A percentile compares a stretch with the other conserved stretches of the same genome.
These are phyloP conservation scores for Physocephala rufipes DNA, from an alignment of 2,888 invertebrate species.

Conservation along the genomic window DNA sequence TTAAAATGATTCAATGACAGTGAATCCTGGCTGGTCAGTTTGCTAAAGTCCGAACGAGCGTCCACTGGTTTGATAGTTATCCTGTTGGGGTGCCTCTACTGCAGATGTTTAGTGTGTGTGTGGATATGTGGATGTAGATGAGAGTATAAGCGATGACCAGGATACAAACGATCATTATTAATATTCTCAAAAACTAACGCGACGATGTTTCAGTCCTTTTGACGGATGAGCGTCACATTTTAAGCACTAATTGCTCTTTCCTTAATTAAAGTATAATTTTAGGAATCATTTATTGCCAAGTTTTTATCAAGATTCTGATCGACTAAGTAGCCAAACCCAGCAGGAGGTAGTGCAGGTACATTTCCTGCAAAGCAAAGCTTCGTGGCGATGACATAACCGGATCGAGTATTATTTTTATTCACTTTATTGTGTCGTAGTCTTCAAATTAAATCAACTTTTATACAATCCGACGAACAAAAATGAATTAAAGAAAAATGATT, in stretches of 20 bases:
- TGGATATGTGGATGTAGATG: too few relatives aligned
- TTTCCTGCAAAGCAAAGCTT: not conserved
- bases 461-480: not conserved
- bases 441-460: conserved; percentile 10
- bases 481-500: not conserved
- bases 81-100: too few relatives aligned
- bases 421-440: not conserved
- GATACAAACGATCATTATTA: too few relatives aligned
- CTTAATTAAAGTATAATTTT: conserved; percentile 64
- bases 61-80: too few relatives aligned
- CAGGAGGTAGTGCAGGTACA: conserved; percentile 14
- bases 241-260: conserved; percentile 58
- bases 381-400: not conserved
- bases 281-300: conserved; percentile 51
- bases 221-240: conserved; percentile 54
- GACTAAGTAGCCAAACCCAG: not conserved
- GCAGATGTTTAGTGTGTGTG: too few relatives aligned
- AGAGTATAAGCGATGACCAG: too few relatives aligned
- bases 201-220: conserved; percentile 49
- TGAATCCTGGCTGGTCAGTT: not conserved
- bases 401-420: not conserved
- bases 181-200: conserved; percentile 37
- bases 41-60: too few relatives aligned
- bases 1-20: not conserved
- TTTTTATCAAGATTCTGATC: conserved; percentile 42